Evolutionary conservation across 2,113 vertebrate species (phyloP).

Genomic region (Ginglymostoma cirratum): DNA sequence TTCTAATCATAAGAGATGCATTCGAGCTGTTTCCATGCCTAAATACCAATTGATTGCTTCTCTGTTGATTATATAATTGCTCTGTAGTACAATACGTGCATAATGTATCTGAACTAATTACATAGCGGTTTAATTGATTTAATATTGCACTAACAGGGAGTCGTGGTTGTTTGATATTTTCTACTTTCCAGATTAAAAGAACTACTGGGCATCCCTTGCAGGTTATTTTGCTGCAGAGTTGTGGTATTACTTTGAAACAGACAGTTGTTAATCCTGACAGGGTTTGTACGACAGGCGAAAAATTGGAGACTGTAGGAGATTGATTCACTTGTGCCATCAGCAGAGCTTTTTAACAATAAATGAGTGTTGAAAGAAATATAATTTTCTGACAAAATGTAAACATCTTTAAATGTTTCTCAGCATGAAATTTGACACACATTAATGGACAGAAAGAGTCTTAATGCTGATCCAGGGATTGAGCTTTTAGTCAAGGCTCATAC

Average conservation of each 20-base stretch:
- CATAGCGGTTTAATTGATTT: background rate
- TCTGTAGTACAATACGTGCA: background rate
- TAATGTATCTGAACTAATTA: background rate
- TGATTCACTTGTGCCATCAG: background rate
- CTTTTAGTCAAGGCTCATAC: background rate
- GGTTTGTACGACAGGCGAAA: background rate
- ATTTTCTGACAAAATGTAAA: background rate
- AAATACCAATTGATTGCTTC: background rate
- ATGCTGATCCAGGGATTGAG: background rate
- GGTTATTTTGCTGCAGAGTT: background rate
- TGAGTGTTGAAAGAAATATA: background rate
- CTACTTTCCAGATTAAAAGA: background rate
- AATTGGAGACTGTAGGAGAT: background rate
- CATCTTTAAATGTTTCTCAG: background rate
- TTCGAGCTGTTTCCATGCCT: background rate
- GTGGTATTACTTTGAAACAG: background rate
- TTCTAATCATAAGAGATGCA: background rate
- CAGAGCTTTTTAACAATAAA: background rate
- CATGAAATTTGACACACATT: background rate
- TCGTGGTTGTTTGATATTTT: background rate
- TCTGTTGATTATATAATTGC: background rate
- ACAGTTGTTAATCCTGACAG: background rate
- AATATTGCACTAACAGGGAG: background rate
- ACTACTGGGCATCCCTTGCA: background rate
- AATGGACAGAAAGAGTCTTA: background rate